These are phyloP conservation scores for Asarcornis scutulata DNA, from an alignment of 2,113 vertebrate genomes.

Conservation along the genomic window DNA sequence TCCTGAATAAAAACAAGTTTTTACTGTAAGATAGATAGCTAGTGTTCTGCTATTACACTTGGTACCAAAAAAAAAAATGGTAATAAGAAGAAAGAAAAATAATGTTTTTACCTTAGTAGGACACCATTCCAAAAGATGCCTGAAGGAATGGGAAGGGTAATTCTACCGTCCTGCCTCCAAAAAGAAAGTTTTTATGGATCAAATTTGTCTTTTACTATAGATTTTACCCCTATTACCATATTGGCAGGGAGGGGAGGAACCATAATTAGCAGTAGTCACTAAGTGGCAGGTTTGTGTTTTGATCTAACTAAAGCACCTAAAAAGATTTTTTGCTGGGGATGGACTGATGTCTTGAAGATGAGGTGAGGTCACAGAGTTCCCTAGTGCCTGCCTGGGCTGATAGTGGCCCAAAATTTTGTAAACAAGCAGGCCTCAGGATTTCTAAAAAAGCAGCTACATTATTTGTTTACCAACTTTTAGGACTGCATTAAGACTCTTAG, in stretches of 20 bases:
- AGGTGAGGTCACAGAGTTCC: neutral
- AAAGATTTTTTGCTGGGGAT: neutral
- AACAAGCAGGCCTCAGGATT: neutral
- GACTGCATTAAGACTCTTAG: neutral
- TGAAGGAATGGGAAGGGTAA: neutral
- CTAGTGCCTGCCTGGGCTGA: neutral
- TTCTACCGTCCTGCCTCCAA: neutral
- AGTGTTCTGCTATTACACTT: neutral
- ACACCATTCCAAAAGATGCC: neutral
- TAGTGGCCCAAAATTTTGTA: neutral
- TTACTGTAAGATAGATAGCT: constrained; percentile 13
- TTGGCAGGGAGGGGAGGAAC: neutral
- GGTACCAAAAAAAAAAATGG: constrained; percentile 28
- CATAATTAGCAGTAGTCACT: neutral
- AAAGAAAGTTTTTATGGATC: neutral
- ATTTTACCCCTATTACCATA: neutral
- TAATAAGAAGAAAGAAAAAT: constrained; percentile 12
- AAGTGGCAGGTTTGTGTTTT: neutral
- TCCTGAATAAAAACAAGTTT: constrained; percentile 5
- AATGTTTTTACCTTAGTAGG: neutral
- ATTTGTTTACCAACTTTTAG: neutral
- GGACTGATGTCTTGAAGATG: neutral
- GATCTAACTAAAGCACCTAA: neutral
- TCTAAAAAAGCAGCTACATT: neutral
- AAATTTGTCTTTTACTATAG: neutral